Base-by-base conservation (phyloP, 2,113 vertebrate species). In the Coptodon bakossiorum region DNA sequence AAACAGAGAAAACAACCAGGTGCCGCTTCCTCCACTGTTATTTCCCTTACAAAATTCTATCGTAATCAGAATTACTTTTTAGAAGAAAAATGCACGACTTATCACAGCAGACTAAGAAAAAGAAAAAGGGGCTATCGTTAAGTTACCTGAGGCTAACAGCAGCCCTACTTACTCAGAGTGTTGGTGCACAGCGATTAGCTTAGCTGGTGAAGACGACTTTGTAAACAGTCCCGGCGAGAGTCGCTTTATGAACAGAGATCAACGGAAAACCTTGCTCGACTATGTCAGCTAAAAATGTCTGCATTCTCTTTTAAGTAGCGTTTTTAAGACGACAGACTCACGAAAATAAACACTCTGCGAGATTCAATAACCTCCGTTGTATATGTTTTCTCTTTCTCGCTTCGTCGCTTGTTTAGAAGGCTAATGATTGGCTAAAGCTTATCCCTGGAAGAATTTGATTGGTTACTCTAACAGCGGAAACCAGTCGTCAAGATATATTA, bases 351-450 rank as follows among this genome's bases (percentile, higher is more conserved):
- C n/a, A 5, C 5, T 7, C 19, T 2, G 17, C 4, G 0, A 7
- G 6, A 52, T 1, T 3, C 34, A 2, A 12, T 2, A 14, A 16
- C 4, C 11, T 80, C 36, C 38, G 3, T 9, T 14, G 1, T 34
- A 6, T 6, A 22, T 6, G n/a, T 73, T 73, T 73, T 43, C 2
- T 43, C 13, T 7, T 38, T 27, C 40, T 48, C 40, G 5, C 68
- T 0, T 1, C 24, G 22, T 48, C 5, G 2, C 59, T 63, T 36
- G 29, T 9, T 63, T 36, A 63, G 59, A 63, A 36, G 31, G 9
- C 9, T 1, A 63, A 36, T 52, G 89, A 92, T 91, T 92, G 93
- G 88, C 14, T 79, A 4, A 90, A 19, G 5, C 2, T 1, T 3
- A 29, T 24, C 5, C 6, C 2, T 2, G 8, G 5, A 5, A 9